Evolutionary conservation across 2,888 invertebrate species (phyloP).

Genomic region (Eudasyphora cyanicolor): DNA sequence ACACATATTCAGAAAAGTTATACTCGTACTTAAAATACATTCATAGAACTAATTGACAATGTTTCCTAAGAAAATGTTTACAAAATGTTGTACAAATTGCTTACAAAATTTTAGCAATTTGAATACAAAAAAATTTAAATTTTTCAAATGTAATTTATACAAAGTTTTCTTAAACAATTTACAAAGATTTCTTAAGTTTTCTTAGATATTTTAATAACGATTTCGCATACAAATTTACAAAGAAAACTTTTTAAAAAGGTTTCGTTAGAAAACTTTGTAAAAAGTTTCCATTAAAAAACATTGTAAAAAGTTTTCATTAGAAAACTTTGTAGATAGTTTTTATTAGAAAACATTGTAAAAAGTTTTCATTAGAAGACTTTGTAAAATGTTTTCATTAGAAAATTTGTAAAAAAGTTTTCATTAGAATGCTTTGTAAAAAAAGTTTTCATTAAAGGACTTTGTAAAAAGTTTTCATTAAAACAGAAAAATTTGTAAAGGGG

Average conservation of each 20-base stretch:
- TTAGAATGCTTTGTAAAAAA: not conserved
- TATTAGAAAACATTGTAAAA: no score
- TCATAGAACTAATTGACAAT: not conserved
- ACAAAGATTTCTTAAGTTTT: no score
- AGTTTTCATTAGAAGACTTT: not conserved
- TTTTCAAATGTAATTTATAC: not conserved
- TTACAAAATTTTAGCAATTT: not conserved
- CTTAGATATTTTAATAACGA: no score
- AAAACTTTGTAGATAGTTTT: not conserved
- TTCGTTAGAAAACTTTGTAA: not conserved
- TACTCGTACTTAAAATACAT: no score
- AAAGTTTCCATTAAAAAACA: not conserved
- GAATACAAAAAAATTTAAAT: not conserved
- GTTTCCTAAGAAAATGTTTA: not conserved
- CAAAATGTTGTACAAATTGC: not conserved
- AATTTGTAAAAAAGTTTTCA: not conserved
- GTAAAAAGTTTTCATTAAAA: not conserved
- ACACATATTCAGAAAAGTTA: no score
- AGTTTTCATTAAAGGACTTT: not conserved
- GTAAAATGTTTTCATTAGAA: not conserved
- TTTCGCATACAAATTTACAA: not conserved
- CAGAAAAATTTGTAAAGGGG: not conserved
- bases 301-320: not conserved
- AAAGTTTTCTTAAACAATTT: not conserved
- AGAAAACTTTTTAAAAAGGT: not conserved